Evolutionary conservation across 2,888 invertebrate species (phyloP).

Genomic region (Oxycera nigricornis): DNA sequence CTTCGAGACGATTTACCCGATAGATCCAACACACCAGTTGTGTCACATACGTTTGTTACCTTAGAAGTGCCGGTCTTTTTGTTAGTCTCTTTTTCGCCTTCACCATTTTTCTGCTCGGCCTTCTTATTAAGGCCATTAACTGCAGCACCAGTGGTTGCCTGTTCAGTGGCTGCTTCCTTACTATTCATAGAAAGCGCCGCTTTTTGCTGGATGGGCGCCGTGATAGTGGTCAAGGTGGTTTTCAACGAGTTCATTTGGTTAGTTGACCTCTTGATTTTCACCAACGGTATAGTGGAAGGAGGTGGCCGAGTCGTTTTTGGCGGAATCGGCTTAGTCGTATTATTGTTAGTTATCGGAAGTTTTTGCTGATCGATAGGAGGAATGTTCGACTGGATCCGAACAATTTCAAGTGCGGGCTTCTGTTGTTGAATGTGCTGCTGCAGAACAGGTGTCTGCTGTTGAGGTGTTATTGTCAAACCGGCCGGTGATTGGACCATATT

Average conservation of each 20-base stretch:
- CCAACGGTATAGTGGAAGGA: constrained; percentile 65
- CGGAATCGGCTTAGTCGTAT: constrained; percentile 48
- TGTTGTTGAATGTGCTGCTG: constrained; percentile 39
- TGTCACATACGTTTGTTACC: constrained; percentile 61
- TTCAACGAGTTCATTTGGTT: constrained; percentile 48
- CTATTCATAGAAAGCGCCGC: constrained; percentile 48
- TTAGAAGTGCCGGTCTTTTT: constrained; percentile 51
- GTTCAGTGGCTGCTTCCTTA: background rate
- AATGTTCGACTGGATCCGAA: constrained; percentile 53
- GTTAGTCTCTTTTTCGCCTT: constrained; percentile 48
- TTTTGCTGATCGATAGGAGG: constrained; percentile 48
- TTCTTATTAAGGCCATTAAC: constrained; percentile 44
- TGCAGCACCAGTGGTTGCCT: constrained; percentile 53
- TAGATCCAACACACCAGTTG: constrained; percentile 65
- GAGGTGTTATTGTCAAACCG: constrained; percentile 58
- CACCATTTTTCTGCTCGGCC: constrained; percentile 52
- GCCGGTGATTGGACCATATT: constrained; percentile 46
- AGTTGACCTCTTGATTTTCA: constrained; percentile 62
- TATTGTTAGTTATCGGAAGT: constrained; percentile 42
- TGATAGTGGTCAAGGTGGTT: constrained; percentile 49
- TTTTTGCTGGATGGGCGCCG: constrained; percentile 47
- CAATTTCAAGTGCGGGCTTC: constrained; percentile 56
- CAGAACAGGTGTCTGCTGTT: constrained; percentile 51
- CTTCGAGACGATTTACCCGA: constrained; percentile 61
- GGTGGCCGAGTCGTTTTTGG: constrained; percentile 61